Evolutionary conservation across 2,113 vertebrate genomes (phyloP).

Genomic region (Romanogobio albipinnatus): DNA sequence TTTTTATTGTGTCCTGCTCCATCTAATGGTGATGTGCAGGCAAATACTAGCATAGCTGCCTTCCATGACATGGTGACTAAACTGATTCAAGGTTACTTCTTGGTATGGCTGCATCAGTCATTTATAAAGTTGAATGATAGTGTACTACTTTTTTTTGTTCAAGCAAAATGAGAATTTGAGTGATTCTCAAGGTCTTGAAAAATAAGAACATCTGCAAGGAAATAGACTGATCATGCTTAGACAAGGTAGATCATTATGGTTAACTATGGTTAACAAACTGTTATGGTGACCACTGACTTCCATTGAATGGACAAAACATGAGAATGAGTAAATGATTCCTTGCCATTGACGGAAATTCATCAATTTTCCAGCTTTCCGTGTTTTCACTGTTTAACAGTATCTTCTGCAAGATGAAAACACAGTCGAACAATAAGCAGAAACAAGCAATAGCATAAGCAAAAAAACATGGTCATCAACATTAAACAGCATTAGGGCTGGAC

Average conservation of each 20-base stretch:
- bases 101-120: neutral
- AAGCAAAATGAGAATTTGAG: neutral
- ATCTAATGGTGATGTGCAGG: constrained; percentile 19
- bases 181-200: neutral
- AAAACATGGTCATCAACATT: no score
- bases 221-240: neutral
- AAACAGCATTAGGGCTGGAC: no score
- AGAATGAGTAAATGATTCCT: neutral
- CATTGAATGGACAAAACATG: neutral
- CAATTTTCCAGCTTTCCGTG: no score
- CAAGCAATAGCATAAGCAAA: no score
- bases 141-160: neutral
- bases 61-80: neutral
- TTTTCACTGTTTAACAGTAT: no score
- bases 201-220: neutral
- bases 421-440: no score
- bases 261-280: neutral
- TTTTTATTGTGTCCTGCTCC: constrained; percentile 25
- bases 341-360: no score
- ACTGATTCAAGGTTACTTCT: neutral
- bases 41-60: neutral
- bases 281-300: no score
- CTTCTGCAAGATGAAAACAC: no score
- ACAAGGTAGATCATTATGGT: neutral
- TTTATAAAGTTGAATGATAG: neutral